These are phyloP conservation scores for Hypothenemus hampei DNA, from an alignment of 1,140 invertebrate genomes.

Conservation along the genomic window DNA sequence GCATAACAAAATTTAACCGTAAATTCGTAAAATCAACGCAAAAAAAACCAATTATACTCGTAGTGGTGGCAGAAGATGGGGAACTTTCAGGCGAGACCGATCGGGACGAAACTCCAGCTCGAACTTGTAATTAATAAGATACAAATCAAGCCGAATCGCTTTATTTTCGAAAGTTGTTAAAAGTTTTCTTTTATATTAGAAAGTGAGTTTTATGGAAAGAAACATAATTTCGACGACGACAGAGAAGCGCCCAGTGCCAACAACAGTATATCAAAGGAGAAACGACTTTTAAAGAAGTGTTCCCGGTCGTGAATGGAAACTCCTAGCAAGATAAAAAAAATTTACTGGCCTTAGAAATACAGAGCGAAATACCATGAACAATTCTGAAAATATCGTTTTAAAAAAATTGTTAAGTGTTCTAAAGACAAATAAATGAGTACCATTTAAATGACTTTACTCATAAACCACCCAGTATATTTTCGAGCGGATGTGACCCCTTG, in stretches of 20 bases:
- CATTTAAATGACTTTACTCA: too few species aligned
- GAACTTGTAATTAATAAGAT: slow-evolving; percentile 24
- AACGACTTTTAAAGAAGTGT: slow-evolving; percentile 19
- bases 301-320: slow-evolving; percentile 12
- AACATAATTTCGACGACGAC: slow-evolving; percentile 14
- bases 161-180: slow-evolving; percentile 26
- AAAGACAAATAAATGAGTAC: too few species aligned
- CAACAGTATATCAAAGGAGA: slow-evolving; percentile 21
- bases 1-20: too few species aligned
- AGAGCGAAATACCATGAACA: too few species aligned
- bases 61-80: too few species aligned
- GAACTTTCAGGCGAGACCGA: too few species aligned
- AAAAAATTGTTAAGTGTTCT: too few species aligned
- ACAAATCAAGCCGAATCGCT: slow-evolving; percentile 20
- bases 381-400: too few species aligned
- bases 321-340: too few species aligned
- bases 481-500: background rate
- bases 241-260: slow-evolving; percentile 16
- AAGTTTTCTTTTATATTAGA: slow-evolving; percentile 24
- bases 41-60: too few species aligned
- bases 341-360: too few species aligned
- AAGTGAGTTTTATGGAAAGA: slow-evolving; percentile 19
- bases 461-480: slow-evolving; percentile 2
- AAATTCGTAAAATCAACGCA: too few species aligned
- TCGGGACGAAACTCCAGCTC: slow-evolving; percentile 7